Percentiles rank a stretch among this genome's conserved stretches.
Evolutionary conservation across 2,113 vertebrate species (phyloP).

Genomic region (Fulica atra): DNA sequence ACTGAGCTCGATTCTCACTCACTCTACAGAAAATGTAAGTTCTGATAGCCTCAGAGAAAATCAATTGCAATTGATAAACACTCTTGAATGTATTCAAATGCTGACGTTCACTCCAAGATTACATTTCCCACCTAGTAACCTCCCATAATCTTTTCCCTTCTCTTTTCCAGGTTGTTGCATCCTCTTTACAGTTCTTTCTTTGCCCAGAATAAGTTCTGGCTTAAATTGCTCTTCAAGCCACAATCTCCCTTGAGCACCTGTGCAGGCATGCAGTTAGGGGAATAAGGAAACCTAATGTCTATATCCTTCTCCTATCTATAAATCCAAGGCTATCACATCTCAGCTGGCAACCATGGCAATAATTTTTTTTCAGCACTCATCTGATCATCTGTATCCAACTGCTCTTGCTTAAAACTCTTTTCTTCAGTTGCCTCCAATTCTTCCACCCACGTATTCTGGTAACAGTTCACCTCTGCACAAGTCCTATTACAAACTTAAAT

Average conservation of each 20-base stretch:
- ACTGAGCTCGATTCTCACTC: background rate
- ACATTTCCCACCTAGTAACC: background rate
- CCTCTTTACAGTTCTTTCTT: background rate
- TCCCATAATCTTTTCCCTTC: background rate
- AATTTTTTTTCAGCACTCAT: background rate
- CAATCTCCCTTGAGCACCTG: background rate
- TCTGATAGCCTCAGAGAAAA: background rate
- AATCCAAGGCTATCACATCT: background rate
- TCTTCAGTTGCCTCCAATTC: background rate
- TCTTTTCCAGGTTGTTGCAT: background rate
- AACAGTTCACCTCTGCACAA: background rate
- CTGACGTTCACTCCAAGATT: background rate
- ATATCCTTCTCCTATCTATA: background rate
- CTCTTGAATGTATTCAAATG: background rate
- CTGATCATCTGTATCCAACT: background rate
- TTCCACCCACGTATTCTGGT: background rate
- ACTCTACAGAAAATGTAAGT: background rate
- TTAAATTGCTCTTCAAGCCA: background rate
- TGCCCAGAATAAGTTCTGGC: background rate
- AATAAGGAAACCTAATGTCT: background rate
- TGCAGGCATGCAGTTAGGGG: background rate
- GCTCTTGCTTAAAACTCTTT: background rate
- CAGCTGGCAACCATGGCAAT: background rate
- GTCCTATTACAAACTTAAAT: background rate
- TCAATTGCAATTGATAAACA: background rate